phyloP scores from a whole-genome alignment of 2,797 vertebrate species.

The Spinus olivaceus region DNA sequence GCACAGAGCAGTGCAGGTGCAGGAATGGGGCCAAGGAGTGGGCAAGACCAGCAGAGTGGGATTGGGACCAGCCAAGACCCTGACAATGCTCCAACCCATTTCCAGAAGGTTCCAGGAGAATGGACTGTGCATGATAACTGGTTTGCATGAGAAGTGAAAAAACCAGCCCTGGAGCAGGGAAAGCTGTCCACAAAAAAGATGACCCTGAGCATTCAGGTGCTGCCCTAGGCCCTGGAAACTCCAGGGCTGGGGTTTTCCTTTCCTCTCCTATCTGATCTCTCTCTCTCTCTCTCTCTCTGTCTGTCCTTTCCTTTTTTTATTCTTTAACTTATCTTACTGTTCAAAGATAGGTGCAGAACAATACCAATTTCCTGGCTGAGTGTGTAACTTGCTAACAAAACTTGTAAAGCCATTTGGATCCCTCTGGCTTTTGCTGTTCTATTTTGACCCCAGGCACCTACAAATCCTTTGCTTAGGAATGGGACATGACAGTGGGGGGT shows the following conservation, averaged over 20 bases:
- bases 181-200: neutral
- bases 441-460: neutral
- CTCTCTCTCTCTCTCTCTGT: too few relatives aligned
- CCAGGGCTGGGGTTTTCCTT: neutral
- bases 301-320: neutral
- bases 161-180: neutral
- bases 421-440: neutral
- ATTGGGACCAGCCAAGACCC: neutral
- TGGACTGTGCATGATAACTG: rapidly evolving
- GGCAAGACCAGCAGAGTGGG: neutral
- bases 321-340: neutral
- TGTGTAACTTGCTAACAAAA: neutral
- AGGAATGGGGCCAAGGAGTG: neutral
- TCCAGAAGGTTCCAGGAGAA: neutral
- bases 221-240: neutral
- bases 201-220: neutral
- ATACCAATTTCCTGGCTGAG: neutral
- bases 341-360: neutral
- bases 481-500: neutral
- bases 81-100: neutral
- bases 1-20: neutral
- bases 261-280: neutral
- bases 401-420: neutral
- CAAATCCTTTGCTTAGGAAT: neutral
- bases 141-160: neutral